Conservation (phyloP, 2,113 vertebrate species). For the Megaptera novaeangliae region DNA sequence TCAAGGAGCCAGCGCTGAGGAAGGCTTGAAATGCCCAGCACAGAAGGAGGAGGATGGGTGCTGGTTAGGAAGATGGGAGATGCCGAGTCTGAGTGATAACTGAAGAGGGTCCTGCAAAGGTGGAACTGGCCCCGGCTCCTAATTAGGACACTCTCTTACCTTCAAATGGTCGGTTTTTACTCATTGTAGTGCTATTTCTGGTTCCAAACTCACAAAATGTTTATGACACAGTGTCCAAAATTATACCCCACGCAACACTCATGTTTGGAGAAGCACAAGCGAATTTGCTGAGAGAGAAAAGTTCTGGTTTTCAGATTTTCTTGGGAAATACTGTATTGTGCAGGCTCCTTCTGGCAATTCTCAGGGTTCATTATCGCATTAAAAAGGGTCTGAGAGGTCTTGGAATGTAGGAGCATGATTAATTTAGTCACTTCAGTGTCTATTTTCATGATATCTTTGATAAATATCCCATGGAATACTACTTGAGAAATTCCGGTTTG, state of each 20-base stretch:
- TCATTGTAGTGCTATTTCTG: neutral
- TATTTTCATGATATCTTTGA: neutral
- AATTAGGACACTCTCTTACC: neutral
- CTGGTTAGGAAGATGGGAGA: neutral
- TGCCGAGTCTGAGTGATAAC: neutral
- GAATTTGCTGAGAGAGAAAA: neutral
- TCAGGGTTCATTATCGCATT: neutral
- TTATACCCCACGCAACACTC: neutral
- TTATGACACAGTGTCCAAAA: neutral
- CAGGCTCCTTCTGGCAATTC: neutral
- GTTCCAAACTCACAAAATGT: neutral
- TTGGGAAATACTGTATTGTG: neutral
- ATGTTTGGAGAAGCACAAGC: neutral
- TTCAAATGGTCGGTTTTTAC: neutral
- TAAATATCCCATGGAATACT: neutral
- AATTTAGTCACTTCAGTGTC: neutral
- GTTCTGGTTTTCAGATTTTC: neutral
- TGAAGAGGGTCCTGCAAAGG: neutral
- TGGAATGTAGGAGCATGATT: neutral
- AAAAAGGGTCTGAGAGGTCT: neutral
- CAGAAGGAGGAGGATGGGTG: rapidly evolving
- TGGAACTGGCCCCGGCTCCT: neutral
- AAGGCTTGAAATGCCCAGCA: too few relatives aligned
- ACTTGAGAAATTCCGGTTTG: neutral
- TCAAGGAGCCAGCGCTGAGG: too few relatives aligned